Conservation (phyloP, 2,888 invertebrate species). For the Epinotia nisella region DNA sequence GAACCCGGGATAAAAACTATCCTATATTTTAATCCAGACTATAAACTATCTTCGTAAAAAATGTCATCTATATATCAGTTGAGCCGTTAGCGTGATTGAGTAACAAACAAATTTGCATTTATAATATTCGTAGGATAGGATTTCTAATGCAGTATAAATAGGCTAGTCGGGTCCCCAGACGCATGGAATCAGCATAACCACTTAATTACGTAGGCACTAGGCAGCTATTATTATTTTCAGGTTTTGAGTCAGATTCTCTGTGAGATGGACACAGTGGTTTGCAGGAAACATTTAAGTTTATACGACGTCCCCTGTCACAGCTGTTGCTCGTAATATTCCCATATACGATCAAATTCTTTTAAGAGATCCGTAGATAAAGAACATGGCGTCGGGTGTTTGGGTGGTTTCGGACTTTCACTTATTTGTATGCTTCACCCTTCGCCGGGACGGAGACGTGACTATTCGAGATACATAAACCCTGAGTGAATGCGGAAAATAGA, state of each 20-base stretch:
- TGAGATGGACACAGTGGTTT: slow-evolving; percentile 13
- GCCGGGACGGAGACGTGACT: slow-evolving; percentile 81
- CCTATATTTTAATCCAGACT: too few relatives aligned
- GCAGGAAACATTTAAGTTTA: slow-evolving; percentile 72
- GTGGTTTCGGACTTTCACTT: slow-evolving; percentile 82
- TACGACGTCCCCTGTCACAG: slow-evolving; percentile 80
- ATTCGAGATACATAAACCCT: slow-evolving; percentile 85
- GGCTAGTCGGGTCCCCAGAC: too few relatives aligned
- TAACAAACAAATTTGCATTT: too few relatives aligned
- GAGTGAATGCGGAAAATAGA: slow-evolving; percentile 85
- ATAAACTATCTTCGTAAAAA: too few relatives aligned
- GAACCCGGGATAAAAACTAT: too few relatives aligned
- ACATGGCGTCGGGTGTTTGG: slow-evolving; percentile 79
- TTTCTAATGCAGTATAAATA: too few relatives aligned
- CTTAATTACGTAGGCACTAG: not conserved
- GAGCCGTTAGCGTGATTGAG: too few relatives aligned
- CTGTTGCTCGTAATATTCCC: slow-evolving; percentile 83
- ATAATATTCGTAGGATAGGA: too few relatives aligned
- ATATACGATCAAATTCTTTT: slow-evolving; percentile 84
- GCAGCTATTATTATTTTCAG: not conserved
- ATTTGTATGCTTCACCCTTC: slow-evolving; percentile 84
- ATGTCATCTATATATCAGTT: too few relatives aligned
- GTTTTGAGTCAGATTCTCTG: slow-evolving; percentile 26
- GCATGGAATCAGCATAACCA: not conserved
- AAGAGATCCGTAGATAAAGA: slow-evolving; percentile 84